Percentiles rank a stretch among this genome's conserved stretches.
Evolutionary conservation across 1,140 invertebrate genomes (phyloP).

Genomic region (Drosophila triauraria): DNA sequence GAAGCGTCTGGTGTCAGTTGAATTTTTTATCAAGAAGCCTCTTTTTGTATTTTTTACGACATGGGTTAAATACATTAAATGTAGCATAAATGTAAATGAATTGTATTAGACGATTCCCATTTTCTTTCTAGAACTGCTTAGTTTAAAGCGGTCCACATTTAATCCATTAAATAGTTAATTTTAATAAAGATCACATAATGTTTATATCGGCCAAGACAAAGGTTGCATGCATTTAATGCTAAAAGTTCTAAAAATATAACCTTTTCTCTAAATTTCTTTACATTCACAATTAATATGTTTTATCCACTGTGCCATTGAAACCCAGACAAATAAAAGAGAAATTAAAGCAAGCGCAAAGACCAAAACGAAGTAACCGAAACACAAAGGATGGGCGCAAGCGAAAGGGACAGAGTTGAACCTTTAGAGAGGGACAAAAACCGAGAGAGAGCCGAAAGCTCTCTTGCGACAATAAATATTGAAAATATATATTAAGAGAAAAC

Average conservation of each 20-base stretch:
- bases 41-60: not conserved
- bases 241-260: no score
- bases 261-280: not conserved
- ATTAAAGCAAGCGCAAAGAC: constrained; percentile 40
- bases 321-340: constrained; percentile 34
- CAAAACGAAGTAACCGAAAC: constrained; percentile 26
- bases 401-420: constrained; percentile 1
- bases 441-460: constrained; percentile 7
- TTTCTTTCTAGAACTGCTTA: not conserved
- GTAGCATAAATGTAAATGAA: no score
- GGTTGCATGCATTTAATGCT: no score
- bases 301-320: constrained; percentile 30
- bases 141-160: not conserved
- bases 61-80: not conserved
- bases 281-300: not conserved
- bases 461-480: constrained; percentile 49
- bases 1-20: not conserved
- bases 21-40: constrained; percentile 5
- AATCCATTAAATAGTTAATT: no score
- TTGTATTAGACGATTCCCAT: not conserved
- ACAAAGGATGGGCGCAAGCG: constrained; percentile 20
- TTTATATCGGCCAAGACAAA: no score
- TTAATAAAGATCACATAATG: no score
- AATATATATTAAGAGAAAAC: constrained; percentile 46
- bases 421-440: not conserved